These are phyloP conservation scores for Plagiodera versicolora DNA, from an alignment of 2,888 invertebrate species.

Conservation along the genomic window DNA sequence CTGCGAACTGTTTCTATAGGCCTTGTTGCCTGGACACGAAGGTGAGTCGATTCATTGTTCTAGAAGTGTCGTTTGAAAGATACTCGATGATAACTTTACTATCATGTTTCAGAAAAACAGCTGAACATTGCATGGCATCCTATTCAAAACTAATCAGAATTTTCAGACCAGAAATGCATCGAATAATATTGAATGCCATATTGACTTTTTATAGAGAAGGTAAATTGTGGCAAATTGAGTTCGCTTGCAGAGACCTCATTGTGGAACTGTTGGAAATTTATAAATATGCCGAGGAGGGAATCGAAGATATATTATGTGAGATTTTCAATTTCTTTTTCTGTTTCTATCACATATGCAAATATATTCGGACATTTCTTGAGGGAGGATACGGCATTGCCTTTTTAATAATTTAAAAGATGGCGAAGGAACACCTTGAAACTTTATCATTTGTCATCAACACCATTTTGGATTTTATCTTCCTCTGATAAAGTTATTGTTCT, in stretches of 20 bases:
- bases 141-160: conserved; percentile 39
- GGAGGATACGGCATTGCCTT: no score
- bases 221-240: conserved; percentile 54
- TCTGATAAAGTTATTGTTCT: no score
- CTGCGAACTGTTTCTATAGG: conserved; percentile 15
- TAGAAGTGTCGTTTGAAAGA: no score
- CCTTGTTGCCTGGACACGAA: conserved; percentile 16
- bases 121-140: conserved; percentile 36
- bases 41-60: no score
- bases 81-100: no score
- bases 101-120: conserved; percentile 15
- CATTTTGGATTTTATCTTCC: no score
- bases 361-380: no score
- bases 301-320: conserved; percentile 38
- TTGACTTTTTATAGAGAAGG: conserved; percentile 51
- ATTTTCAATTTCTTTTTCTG: no score
- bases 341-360: not conserved
- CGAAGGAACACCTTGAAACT: no score
- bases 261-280: conserved; percentile 41
- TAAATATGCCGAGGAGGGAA: conserved; percentile 37
- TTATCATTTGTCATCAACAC: no score
- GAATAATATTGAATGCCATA: conserved; percentile 48
- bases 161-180: conserved; percentile 42
- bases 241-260: conserved; percentile 50
- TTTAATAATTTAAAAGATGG: no score